Base-by-base conservation (phyloP, 2,797 vertebrate genomes). In the Crenichthys baileyi region DNA sequence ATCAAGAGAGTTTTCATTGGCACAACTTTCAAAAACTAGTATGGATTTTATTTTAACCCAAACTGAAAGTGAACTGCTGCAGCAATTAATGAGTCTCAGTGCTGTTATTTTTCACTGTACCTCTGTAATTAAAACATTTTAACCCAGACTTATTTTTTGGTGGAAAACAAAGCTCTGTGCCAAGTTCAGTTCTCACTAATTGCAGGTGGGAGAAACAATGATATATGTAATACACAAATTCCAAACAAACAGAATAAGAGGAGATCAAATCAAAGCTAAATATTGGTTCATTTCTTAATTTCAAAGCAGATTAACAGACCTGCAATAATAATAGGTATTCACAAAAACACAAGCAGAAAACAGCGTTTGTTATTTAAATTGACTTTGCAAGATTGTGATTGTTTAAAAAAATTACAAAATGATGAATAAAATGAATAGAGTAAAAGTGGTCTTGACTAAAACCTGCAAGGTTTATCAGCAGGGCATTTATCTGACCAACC, bases 401-500 rank as follows among this genome's bases (percentile, higher is more conserved):
- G 75, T 48, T 70, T 31, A 53, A 12, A 51, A 41, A 73, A 80
- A 15, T 31, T 18, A 61, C 60, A 63, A 13, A 81, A 75, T 31
- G 29, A 76, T 78, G 72, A 86, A 74, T 81, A 77, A 65, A 76
- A 76, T 44, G 72, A 83, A 84, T n/a, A 36, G 48, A 73, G 22
- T 76, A 55, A 84, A 83, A 71, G 9, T 55, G 61, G 70, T 29
- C 46, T 1, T 61, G 70, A 82, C 55, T 80, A 70, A 78, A 75
- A 79, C 61, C 78, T 73, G 70, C 70, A 13, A 78, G 75, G 81
- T 84, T 87, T 83, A 88, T 89, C 81, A 83, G 46, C 70, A 56
- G 83, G 65, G 70, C 84, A 79, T 85, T 90, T 82, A 87, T 89
- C 85, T 79, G 70, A 70, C 82, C 73, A 79, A 31, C 84, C 76